Percentiles rank a stretch among this genome's conserved stretches.
phyloP scores from a whole-genome alignment of 2,888 invertebrate genomes.

The Panzeria rudis region DNA sequence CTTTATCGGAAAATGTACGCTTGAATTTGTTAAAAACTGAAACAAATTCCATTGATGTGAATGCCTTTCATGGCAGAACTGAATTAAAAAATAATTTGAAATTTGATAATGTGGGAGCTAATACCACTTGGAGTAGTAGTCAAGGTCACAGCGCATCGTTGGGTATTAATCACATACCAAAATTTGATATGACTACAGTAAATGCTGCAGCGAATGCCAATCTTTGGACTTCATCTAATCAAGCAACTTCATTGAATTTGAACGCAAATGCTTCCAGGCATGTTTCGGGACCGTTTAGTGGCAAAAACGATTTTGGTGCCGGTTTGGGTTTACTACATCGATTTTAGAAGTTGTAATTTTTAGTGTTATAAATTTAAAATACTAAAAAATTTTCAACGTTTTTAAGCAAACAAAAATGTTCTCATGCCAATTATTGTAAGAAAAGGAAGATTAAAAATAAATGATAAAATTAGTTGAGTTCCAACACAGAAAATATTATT shows the following conservation, averaged over 20 bases:
- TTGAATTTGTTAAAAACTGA: slow-evolving; percentile 76
- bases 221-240: slow-evolving; percentile 76
- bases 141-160: slow-evolving; percentile 77
- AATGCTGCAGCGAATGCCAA: slow-evolving; percentile 77
- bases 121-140: slow-evolving; percentile 75
- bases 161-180: slow-evolving; percentile 76
- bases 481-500: no score
- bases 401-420: no score
- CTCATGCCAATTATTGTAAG: no score
- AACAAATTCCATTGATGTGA: slow-evolving; percentile 75
- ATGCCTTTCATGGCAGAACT: slow-evolving; percentile 76
- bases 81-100: slow-evolving; percentile 74
- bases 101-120: slow-evolving; percentile 77
- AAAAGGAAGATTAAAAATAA: no score
- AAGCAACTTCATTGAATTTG: slow-evolving; percentile 76
- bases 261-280: slow-evolving; percentile 77
- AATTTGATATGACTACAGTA: slow-evolving; percentile 76
- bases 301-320: slow-evolving; percentile 74
- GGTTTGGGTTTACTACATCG: slow-evolving; percentile 75
- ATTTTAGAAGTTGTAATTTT: slow-evolving; percentile 70
- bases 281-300: slow-evolving; percentile 75
- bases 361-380: slow-evolving; percentile 7
- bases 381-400: no score
- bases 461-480: no score
- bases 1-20: slow-evolving; percentile 73